Evolutionary conservation across 1,140 invertebrate genomes (phyloP).

Genomic region (Procambarus virginalis): DNA sequence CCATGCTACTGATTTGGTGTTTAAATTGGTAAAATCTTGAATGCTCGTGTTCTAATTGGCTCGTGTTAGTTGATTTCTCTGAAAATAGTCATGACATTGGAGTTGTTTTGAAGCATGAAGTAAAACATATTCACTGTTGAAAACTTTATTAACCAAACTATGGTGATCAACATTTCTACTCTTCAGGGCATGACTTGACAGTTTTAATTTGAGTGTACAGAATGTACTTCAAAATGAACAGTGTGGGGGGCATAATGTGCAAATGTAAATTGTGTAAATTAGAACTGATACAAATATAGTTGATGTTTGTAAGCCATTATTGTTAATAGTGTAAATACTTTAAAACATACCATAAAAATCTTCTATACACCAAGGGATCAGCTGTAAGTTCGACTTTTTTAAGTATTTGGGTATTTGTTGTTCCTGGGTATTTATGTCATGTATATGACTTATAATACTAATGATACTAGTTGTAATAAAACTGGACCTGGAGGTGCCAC

Average conservation of each 20-base stretch:
- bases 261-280: conserved; percentile 63
- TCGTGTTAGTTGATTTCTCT: background rate
- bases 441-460: conserved; percentile 29
- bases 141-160: background rate
- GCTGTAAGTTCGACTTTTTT: background rate
- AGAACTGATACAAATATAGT: conserved; percentile 46
- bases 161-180: background rate
- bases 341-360: conserved; percentile 60
- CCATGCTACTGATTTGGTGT: background rate
- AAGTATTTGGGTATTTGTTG: conserved; percentile 41
- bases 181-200: conserved; percentile 6
- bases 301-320: conserved; percentile 53
- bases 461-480: conserved; percentile 21
- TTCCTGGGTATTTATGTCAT: conserved; percentile 49
- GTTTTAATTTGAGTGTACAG: conserved; percentile 27
- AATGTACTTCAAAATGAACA: conserved; percentile 16
- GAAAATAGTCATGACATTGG: too few species aligned
- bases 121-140: background rate
- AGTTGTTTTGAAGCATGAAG: too few species aligned
- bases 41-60: too few species aligned
- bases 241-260: conserved; percentile 52
- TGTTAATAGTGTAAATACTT: conserved; percentile 56
- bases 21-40: background rate
- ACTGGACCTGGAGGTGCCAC: conserved; percentile 8
- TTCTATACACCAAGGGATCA: conserved; percentile 41